phyloP scores from a whole-genome alignment of 2,113 vertebrate genomes.

The Rutilus rutilus region DNA sequence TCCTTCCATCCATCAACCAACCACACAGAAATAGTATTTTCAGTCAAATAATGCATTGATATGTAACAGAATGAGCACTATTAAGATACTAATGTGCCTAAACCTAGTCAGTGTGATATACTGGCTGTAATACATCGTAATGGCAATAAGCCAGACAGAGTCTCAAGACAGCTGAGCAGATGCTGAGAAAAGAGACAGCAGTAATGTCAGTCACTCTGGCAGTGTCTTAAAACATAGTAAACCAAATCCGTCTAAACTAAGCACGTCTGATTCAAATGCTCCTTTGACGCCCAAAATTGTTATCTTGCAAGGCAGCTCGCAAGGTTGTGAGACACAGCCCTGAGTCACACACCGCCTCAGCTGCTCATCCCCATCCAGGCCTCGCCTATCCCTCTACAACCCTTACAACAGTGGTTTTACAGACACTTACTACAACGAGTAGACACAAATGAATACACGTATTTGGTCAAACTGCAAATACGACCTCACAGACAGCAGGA shows the following conservation, averaged over 20 bases:
- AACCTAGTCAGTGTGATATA: not conserved
- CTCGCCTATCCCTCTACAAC: not conserved
- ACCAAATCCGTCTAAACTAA: not conserved
- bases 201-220: not conserved
- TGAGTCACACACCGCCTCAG: slow-evolving; percentile 7
- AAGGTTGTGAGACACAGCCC: slow-evolving; percentile 30
- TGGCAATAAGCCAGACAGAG: not conserved
- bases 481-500: not conserved
- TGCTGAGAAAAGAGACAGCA: not conserved
- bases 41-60: not conserved
- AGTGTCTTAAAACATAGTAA: not conserved
- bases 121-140: not conserved
- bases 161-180: slow-evolving; percentile 9
- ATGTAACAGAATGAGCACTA: not conserved
- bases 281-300: not conserved
- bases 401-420: not conserved
- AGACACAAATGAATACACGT: not conserved
- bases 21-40: not conserved
- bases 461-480: not conserved
- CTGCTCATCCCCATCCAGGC: slow-evolving; percentile 3
- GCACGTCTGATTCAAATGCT: not conserved
- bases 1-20: not conserved
- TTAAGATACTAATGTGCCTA: not conserved
- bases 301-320: not conserved
- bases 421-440: not conserved